phyloP scores from a whole-genome alignment of 2,888 invertebrate genomes.

The Tolmerus cingulatus region DNA sequence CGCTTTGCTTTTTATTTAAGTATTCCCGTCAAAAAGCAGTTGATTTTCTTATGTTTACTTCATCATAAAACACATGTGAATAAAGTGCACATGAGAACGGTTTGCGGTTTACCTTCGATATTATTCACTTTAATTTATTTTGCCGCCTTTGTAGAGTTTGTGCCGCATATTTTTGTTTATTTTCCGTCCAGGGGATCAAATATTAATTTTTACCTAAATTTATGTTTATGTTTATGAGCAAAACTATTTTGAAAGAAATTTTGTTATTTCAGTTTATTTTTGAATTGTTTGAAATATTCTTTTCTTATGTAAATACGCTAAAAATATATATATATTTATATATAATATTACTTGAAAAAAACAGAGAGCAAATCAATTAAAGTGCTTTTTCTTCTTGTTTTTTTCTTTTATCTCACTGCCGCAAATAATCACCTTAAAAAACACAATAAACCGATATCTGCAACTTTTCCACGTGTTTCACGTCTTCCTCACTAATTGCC shows the following conservation, averaged over 20 bases:
- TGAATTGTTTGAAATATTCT: background rate
- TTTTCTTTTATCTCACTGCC: constrained; percentile 25
- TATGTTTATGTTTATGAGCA: background rate
- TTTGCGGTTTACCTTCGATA: background rate
- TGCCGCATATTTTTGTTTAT: background rate
- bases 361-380: background rate
- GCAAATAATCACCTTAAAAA: constrained; percentile 20
- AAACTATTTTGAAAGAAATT: background rate
- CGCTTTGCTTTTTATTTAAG: background rate
- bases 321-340: background rate
- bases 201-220: background rate
- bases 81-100: background rate
- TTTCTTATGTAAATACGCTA: constrained; percentile 16
- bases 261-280: background rate
- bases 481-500: background rate
- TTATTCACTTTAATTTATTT: background rate
- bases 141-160: background rate
- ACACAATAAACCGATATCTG: constrained; percentile 3
- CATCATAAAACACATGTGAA: background rate
- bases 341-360: background rate
- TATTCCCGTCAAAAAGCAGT: background rate
- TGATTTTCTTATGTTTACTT: background rate
- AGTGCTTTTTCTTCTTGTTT: constrained; percentile 20
- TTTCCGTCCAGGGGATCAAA: background rate
- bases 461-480: constrained; percentile 36